Evolutionary conservation across 2,888 invertebrate species (phyloP).

Genomic region (Rhyacophila evoluta): DNA sequence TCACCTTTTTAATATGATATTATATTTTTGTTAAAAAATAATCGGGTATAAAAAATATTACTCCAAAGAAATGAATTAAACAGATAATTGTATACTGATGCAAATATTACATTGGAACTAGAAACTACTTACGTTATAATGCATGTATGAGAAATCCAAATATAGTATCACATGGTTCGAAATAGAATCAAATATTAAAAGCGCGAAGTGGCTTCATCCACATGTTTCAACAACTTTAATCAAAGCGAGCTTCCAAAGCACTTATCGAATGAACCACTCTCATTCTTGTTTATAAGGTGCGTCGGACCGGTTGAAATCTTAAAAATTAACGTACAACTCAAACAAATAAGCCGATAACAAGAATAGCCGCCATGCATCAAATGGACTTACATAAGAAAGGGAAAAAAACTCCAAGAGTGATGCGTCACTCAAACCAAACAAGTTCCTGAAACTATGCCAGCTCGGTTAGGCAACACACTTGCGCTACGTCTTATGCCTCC

Average conservation of each 20-base stretch:
- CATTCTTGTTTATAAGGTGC: background rate
- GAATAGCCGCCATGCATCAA: constrained; percentile 6
- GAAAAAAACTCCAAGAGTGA: constrained; percentile 28
- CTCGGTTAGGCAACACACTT: background rate
- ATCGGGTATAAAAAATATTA: too few relatives aligned
- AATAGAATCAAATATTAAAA: too few relatives aligned
- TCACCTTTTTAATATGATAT: too few relatives aligned
- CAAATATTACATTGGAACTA: too few relatives aligned
- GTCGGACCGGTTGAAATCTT: background rate
- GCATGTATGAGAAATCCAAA: too few relatives aligned
- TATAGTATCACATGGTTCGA: too few relatives aligned
- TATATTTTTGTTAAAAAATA: too few relatives aligned
- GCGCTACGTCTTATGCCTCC: background rate
- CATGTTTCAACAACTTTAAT: background rate
- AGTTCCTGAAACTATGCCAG: constrained; percentile 49
- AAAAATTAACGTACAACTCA: background rate
- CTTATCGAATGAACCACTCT: constrained; percentile 11
- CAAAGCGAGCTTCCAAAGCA: background rate
- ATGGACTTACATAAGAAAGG: constrained; percentile 3
- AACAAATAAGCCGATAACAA: constrained; percentile 4
- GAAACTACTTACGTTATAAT: too few relatives aligned
- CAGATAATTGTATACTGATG: too few relatives aligned
- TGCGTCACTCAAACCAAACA: constrained; percentile 50
- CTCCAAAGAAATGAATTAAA: too few relatives aligned
- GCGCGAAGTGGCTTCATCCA: background rate